Conservation (phyloP, 2,113 vertebrate species). For the Martes martes region DNA sequence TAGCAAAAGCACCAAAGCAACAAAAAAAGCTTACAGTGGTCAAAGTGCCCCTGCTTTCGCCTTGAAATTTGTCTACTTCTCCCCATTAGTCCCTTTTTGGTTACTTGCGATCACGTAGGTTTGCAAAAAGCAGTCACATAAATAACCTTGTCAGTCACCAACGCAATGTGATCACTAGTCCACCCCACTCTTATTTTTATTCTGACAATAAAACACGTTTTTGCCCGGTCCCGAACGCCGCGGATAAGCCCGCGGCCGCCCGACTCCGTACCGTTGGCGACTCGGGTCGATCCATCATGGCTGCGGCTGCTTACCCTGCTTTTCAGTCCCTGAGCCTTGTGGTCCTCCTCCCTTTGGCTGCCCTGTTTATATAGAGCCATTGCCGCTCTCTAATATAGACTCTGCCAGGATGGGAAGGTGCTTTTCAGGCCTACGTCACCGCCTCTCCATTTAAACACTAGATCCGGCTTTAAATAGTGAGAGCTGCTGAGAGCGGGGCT, state of each 20-base stretch:
- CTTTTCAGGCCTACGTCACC: conserved; percentile 96
- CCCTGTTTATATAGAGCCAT: conserved; percentile 97
- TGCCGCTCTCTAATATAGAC: conserved; percentile 99
- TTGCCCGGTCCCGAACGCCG: conserved; percentile 76
- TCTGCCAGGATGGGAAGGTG: conserved; percentile 97
- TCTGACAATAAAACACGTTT: conserved; percentile 71
- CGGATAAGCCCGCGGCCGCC: conserved; percentile 79
- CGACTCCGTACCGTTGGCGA: conserved; percentile 75
- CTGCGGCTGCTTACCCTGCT: conserved; percentile 79
- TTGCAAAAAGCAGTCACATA: conserved; percentile 86
- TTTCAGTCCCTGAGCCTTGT: conserved; percentile 87
- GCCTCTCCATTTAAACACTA: conserved; percentile 96
- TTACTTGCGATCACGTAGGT: conserved; percentile 80
- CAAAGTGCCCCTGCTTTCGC: conserved; percentile 53
- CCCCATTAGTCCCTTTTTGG: conserved; percentile 56
- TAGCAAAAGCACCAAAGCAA: conserved; percentile 71
- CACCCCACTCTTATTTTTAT: conserved; percentile 61
- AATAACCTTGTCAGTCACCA: conserved; percentile 68
- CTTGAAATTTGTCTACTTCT: conserved; percentile 37
- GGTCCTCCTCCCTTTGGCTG: conserved; percentile 92
- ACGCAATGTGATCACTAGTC: conserved; percentile 54
- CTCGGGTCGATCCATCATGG: conserved; percentile 85
- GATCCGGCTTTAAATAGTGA: conserved; percentile 96
- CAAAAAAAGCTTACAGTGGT: conserved; percentile 40
- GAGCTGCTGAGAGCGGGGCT: conserved; percentile 81